These are phyloP conservation scores for Drosophila lacertosa DNA, from an alignment of 1,140 invertebrate species.

Conservation along the genomic window DNA sequence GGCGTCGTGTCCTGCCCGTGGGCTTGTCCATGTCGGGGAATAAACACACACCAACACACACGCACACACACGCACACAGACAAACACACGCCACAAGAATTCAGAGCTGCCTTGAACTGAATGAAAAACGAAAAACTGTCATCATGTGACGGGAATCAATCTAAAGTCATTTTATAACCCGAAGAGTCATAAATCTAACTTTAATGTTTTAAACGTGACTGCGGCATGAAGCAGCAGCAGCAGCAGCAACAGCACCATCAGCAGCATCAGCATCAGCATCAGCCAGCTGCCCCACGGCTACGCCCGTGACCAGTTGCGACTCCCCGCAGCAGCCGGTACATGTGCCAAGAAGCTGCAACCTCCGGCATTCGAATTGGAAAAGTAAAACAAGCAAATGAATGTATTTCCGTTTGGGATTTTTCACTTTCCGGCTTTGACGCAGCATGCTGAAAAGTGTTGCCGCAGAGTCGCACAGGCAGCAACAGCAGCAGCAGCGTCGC, in stretches of 20 bases:
- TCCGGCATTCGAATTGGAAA: slow-evolving; percentile 78
- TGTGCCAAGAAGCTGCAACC: slow-evolving; percentile 38
- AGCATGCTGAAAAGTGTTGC: slow-evolving; percentile 56
- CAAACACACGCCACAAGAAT: not conserved
- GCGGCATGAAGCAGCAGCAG: slow-evolving; percentile 60
- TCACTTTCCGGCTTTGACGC: slow-evolving; percentile 70
- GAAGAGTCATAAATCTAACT: slow-evolving; percentile 84
- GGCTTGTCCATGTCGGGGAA: slow-evolving; percentile 34
- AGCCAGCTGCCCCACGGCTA: slow-evolving; percentile 39
- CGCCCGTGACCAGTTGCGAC: slow-evolving; percentile 20
- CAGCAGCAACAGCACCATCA: not conserved
- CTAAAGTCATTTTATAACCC: slow-evolving; percentile 84
- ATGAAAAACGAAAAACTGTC: slow-evolving; percentile 83
- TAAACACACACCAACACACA: not conserved
- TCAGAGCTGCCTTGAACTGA: slow-evolving; percentile 43
- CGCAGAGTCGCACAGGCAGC: slow-evolving; percentile 28
- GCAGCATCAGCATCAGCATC: slow-evolving; percentile 4
- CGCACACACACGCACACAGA: slow-evolving; percentile 3
- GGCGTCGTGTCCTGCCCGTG: slow-evolving; percentile 21
- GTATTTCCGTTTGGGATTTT: slow-evolving; percentile 82
- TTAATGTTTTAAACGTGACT: slow-evolving; percentile 84
- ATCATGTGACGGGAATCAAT: slow-evolving; percentile 84
- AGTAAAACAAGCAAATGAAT: slow-evolving; percentile 82
- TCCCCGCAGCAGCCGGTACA: slow-evolving; percentile 5
- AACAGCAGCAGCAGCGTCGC: not conserved